Evolutionary conservation across 1,140 invertebrate genomes (phyloP), one percentile per base, ranked within the genome.

Genomic region (Cepaea nemoralis): DNA sequence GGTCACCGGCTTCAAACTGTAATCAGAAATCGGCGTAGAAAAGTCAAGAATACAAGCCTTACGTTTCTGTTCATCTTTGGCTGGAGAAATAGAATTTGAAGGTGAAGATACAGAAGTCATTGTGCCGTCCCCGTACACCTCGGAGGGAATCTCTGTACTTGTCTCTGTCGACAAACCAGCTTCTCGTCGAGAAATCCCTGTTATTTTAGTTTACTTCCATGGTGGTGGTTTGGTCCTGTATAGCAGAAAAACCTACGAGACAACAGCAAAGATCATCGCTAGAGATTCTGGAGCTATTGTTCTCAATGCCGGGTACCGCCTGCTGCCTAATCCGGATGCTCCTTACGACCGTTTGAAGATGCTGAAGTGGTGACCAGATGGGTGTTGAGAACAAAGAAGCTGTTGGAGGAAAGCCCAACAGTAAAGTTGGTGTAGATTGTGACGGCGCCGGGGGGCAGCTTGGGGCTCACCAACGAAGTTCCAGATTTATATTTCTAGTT

Each of bases 401-500:
- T n/a, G n/a, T 67, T n/a, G 63, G 63, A 10, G 63, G 8, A 14
- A 8, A n/a, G n/a, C n/a, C 33, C 27, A n/a, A n/a, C 8, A 67
- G 63, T 67, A 67, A 67, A 67, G 63, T 67, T n/a, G 63, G 63
- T 12, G 33, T 67, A 31, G 63, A n/a, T 12, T 10, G 63, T 8
- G 63, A 67, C 33, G 27, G 63, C 27, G 8, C 63, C 33, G 63
- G 63, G 8, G 63, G 63, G 10, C 63, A 67, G 24, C 8, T 67
- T n/a, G 63, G 79, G 86, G 10, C 81, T 88, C 27, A 74, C 70
- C 45, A 84, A 88, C 45, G 77, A 84, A 33, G 83, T 87, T 22
- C 33, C 66, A 24, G 83, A 77, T 19, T 67, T 88, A 24, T 82
- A 83, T 14, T 88, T 86, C 40, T 84, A 88, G n/a, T n/a, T n/a